phyloP scores from a whole-genome alignment of 2,113 vertebrate species.

The Gracilinanus agilis region DNA sequence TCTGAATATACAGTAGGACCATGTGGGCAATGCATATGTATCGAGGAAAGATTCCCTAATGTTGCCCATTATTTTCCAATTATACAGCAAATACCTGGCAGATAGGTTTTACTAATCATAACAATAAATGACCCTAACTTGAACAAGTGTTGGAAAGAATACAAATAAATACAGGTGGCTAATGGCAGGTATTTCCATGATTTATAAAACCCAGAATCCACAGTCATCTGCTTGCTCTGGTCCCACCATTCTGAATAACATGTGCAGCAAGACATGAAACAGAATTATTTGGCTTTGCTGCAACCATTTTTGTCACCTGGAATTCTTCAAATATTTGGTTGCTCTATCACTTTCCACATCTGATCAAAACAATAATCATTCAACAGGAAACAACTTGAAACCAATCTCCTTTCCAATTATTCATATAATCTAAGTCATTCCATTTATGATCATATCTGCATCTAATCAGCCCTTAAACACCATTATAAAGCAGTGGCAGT shows the following conservation, averaged over 20 bases:
- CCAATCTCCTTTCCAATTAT: conserved; percentile 7
- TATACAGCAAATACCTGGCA: conserved; percentile 46
- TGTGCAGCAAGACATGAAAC: conserved; percentile 31
- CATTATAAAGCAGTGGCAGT: not conserved
- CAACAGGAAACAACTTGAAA: not conserved
- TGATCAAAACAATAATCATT: not conserved
- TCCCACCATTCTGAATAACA: not conserved
- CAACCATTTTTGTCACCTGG: conserved; percentile 5
- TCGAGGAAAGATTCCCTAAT: conserved; percentile 35
- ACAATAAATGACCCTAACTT: conserved; percentile 48
- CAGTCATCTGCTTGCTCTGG: not conserved
- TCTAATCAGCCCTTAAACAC: conserved; percentile 13
- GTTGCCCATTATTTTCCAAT: conserved; percentile 41
- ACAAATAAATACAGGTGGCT: conserved; percentile 30
- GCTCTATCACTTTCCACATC: conserved; percentile 52
- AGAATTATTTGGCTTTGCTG: conserved; percentile 17
- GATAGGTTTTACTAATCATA: conserved; percentile 39
- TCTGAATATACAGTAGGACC: conserved; percentile 7
- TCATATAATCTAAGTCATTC: conserved; percentile 17
- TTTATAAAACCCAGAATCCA: conserved; percentile 16
- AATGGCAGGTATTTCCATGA: not conserved
- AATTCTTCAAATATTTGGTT: conserved; percentile 18
- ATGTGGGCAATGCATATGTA: not conserved
- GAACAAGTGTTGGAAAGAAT: conserved; percentile 42
- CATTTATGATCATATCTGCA: not conserved